These are phyloP conservation scores for Leucophenga varia DNA, from an alignment of 1,140 invertebrate species.

Conservation along the genomic window DNA sequence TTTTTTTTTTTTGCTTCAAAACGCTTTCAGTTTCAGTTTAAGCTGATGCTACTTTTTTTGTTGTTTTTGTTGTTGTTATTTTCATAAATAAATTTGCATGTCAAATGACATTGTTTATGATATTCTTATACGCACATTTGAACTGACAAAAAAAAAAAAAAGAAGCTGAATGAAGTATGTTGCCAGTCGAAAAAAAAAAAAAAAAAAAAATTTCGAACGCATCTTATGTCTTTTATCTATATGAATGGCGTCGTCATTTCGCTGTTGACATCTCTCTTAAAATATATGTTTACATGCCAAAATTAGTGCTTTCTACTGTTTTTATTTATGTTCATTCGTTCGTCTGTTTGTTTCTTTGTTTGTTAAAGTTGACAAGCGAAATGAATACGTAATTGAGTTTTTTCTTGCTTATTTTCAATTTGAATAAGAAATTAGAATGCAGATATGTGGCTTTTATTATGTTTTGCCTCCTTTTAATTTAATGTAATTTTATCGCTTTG, in stretches of 20 bases:
- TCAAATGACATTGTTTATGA: constrained; percentile 53
- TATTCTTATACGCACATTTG: constrained; percentile 36
- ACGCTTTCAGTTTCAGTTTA: no score
- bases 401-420: constrained; percentile 26
- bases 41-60: no score
- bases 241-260: no score
- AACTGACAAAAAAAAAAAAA: constrained; percentile 15
- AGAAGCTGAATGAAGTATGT: no score
- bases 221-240: constrained; percentile 1
- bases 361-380: constrained; percentile 44
- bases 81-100: constrained; percentile 55
- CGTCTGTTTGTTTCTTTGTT: constrained; percentile 11
- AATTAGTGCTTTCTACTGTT: constrained; percentile 35
- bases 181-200: constrained; percentile 20
- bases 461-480: no score
- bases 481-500: no score
- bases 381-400: constrained; percentile 55
- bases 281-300: constrained; percentile 52
- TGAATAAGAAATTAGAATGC: constrained; percentile 36
- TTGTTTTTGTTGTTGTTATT: constrained; percentile 29
- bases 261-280: constrained; percentile 53
- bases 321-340: neutral
- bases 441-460: no score
- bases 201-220: neutral
- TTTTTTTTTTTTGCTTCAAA: no score